Evolutionary conservation across 2,888 invertebrate species (phyloP), one percentile per base, ranked within the genome.

Genomic region (Leucophora obtusa): DNA sequence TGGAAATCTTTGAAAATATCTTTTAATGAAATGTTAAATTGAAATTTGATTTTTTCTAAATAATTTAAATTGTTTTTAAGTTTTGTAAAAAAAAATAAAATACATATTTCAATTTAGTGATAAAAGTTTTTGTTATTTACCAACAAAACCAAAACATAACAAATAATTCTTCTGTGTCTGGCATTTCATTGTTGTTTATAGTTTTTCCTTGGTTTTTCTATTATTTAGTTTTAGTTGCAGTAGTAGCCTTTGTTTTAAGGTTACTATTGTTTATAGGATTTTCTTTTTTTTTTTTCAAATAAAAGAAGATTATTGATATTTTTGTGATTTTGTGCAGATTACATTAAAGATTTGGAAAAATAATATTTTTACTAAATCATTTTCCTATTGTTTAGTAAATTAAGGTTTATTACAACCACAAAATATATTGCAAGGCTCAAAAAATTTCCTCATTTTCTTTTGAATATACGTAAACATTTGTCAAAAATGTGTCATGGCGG

Each of bases 171-270:
- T 53, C 53, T 66, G 35, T 54, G 24, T 53, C 65, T 65, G 53
- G 15, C 65, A 53, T 53, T 51, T 50, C 63, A 65, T 65, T 65
- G 63, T 65, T 65, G 33, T 65, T 53, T 53, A 38, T 53, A 5
- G 35, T 14, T 54, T 21, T 21, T n/a, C n/a, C n/a, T n/a, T n/a
- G n/a, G n/a, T n/a, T n/a, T 38, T 35, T 35, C 51, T 33, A 10
- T 63, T 50, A 17, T 51, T 65, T 33, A 38, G 38, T 63, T 63
- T 17, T 51, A 51, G 10, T 43, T 60, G 38, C 21, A 14, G 18
- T 17, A 43, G n/a, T 47, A 6, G 21, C 11, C 10, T 15, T 28
- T 43, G 21, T 47, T 47, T 62, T 28, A 28, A n/a, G n/a, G 15
- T 50, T 62, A 9, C 62, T 47, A 24, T 24, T 15, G 15, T 15